Percentiles rank a stretch among this genome's conserved stretches.
Conservation (phyloP, 2,113 vertebrate genomes). For the Prolemur simus region DNA sequence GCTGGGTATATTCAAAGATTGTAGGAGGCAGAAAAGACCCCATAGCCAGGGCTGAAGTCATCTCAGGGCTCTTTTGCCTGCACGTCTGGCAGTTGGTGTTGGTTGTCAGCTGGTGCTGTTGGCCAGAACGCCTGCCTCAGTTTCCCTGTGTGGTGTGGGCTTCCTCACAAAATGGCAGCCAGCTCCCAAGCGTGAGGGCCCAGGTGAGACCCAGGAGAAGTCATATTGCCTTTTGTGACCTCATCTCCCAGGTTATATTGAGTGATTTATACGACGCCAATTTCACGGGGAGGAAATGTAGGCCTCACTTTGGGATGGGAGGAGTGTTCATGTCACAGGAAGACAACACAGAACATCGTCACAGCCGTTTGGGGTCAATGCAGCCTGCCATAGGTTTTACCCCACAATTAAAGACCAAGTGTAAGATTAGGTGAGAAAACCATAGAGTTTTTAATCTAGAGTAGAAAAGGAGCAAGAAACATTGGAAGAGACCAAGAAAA, state of each 20-base stretch:
- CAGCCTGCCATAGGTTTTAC: not conserved
- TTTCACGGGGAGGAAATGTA: not conserved
- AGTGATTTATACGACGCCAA: not conserved
- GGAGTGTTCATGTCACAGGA: not conserved
- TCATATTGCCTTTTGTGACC: not conserved
- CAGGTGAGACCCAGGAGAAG: not conserved
- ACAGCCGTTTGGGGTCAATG: not conserved
- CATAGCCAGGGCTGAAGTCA: not conserved
- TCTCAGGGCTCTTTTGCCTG: not conserved
- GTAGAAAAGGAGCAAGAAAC: not conserved
- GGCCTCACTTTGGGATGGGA: not conserved
- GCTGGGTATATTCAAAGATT: no score
- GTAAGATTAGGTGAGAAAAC: not conserved
- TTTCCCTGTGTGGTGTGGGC: not conserved
- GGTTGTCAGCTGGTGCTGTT: not conserved
- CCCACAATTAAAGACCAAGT: not conserved
- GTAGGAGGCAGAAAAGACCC: no score
- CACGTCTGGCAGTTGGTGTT: not conserved
- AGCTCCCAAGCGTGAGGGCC: not conserved
- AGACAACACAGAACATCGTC: not conserved
- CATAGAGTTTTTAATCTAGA: not conserved
- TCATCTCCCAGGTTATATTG: not conserved
- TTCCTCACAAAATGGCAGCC: not conserved
- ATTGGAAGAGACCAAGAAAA: no score
- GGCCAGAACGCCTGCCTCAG: no score